Evolutionary conservation across 2,888 invertebrate species (phyloP), one percentile per base, ranked within the genome.

Genomic region (Selenia dentaria): DNA sequence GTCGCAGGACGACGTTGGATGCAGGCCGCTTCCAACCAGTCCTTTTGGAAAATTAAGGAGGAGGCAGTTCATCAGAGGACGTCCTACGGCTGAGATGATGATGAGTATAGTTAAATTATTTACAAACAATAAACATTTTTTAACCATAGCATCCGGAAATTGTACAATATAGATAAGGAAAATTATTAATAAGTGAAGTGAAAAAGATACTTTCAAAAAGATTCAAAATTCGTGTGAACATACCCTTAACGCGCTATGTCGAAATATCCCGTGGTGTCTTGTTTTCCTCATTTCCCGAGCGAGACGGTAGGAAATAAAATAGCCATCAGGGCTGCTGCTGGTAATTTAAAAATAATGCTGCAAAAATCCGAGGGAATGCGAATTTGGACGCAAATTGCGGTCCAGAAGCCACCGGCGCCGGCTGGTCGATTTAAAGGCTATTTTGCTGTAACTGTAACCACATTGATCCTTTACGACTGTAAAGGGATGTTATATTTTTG

Each of bases 311-410:
- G 81, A 86, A 86, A 88, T 87, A 87, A 87, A 87, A 86, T 83
- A 72, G 78, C 82, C 81, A 86, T 87, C 81, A 83, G 77, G 78
- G 78, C 55, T 72, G 62, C 65, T 76, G 80, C 67, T 78, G 75
- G 81, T 83, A 87, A 87, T 87, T 87, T 83, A 78, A 84, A 85
- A 83, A 84, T 84, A 86, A 88, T 82, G 79, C 76, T 70, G 77
- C 79, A 81, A 83, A 83, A 83, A 82, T 80, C 75, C 73, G 77
- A 67, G 63, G 76, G 71, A 77, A 79, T 79, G 74, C 54, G 80
- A 75, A 70, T 81, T 79, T 68, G 65, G 70, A 72, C 67, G 74
- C 70, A 77, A 79, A 85, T 83, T 84, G 83, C 79, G 77, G 73
- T 74, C 67, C 44, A 64, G 55, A 48, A 40, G 64, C 55, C 63